Evolutionary conservation across 2,113 vertebrate species (phyloP).

Genomic region (Heteronetta atricapilla): DNA sequence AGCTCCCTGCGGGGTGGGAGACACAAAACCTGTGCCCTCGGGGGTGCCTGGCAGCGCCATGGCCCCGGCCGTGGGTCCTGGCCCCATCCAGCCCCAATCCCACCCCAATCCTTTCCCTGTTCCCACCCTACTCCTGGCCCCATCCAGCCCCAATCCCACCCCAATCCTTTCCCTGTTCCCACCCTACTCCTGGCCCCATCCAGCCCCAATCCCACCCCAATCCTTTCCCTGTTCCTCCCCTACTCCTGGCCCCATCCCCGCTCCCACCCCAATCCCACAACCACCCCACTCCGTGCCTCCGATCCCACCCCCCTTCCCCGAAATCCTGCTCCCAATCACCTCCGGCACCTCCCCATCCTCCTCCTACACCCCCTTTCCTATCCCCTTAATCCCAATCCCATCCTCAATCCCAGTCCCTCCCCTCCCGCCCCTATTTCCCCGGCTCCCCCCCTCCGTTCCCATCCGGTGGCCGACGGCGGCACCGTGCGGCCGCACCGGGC

Average conservation of each 20-base stretch:
- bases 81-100: no score
- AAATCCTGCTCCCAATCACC: not conserved
- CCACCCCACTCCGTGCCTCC: not conserved
- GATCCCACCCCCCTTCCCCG: not conserved
- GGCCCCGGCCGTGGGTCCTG: fast-evolving
- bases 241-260: fast-evolving
- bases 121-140: not conserved
- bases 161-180: not conserved
- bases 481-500: not conserved
- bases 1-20: not conserved
- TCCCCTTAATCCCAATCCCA: no score
- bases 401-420: not conserved
- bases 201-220: fast-evolving
- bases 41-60: fast-evolving
- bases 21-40: fast-evolving
- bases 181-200: fast-evolving
- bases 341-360: no score
- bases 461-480: not conserved
- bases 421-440: not conserved
- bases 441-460: not conserved
- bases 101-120: no score
- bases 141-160: fast-evolving
- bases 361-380: not conserved
- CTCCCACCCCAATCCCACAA: not conserved
- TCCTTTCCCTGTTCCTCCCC: not conserved